phyloP scores from a whole-genome alignment of 2,113 vertebrate species.

The Heterochromis multidens region DNA sequence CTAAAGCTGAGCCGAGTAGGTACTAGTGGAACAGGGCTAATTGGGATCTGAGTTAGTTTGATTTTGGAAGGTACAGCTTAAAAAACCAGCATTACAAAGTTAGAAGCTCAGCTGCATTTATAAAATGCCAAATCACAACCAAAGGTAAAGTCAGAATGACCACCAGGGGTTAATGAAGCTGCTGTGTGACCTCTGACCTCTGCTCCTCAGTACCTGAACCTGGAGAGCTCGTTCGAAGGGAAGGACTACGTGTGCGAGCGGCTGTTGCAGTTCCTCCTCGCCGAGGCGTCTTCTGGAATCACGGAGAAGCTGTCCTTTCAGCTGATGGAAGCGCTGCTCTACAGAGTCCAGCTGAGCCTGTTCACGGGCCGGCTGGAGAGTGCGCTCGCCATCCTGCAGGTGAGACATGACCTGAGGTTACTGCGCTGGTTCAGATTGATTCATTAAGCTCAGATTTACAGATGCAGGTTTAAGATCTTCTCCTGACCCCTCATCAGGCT shows the following conservation, averaged over 20 bases:
- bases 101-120: not conserved
- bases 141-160: not conserved
- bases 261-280: constrained; percentile 82
- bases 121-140: too few relatives aligned
- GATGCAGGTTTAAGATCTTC: too few relatives aligned
- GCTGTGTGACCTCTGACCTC: not conserved
- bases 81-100: too few relatives aligned
- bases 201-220: constrained; percentile 81
- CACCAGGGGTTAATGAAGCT: too few relatives aligned
- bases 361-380: constrained; percentile 86
- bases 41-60: too few relatives aligned
- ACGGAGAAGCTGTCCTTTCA: constrained; percentile 84
- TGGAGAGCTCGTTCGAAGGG: constrained; percentile 91
- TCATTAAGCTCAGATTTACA: too few relatives aligned
- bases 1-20: too few relatives aligned
- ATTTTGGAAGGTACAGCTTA: too few relatives aligned
- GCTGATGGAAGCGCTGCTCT: constrained; percentile 88
- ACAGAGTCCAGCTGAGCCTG: constrained; percentile 85
- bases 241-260: constrained; percentile 91
- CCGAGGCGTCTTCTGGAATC: constrained; percentile 31
- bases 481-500: too few relatives aligned
- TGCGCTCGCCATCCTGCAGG: constrained; percentile 87
- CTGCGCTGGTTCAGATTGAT: too few relatives aligned
- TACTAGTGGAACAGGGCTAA: too few relatives aligned
- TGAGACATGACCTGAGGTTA: constrained; percentile 32